Evolutionary conservation across 2,888 invertebrate species (phyloP).

Genomic region (Leistus spinibarbis): DNA sequence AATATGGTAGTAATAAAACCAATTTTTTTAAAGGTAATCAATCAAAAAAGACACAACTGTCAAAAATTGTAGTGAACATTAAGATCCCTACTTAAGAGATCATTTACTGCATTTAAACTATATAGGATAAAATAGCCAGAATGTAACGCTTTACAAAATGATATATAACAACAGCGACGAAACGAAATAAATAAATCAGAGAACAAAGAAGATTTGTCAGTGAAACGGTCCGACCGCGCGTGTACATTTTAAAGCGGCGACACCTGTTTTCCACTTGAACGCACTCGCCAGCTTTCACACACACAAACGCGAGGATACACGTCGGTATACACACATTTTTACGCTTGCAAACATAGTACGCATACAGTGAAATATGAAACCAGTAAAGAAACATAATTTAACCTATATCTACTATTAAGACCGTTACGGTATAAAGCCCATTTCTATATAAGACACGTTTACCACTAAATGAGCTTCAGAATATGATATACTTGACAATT

Average conservation of each 20-base stretch:
- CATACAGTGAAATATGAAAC: not conserved
- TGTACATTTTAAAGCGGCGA: constrained; percentile 14
- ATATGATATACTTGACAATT: too few species aligned
- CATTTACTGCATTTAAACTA: constrained; percentile 25
- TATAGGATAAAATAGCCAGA: constrained; percentile 14
- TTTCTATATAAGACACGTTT: too few species aligned
- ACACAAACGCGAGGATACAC: not conserved
- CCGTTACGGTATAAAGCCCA: not conserved
- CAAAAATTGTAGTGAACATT: not conserved
- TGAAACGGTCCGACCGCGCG: constrained; percentile 21
- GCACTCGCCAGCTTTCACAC: constrained; percentile 24
- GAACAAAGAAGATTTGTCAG: constrained; percentile 37
- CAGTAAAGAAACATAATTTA: not conserved
- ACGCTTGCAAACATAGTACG: not conserved
- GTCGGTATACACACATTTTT: not conserved
- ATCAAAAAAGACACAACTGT: not conserved
- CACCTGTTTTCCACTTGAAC: constrained; percentile 38
- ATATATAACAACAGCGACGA: constrained; percentile 25
- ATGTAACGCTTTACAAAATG: constrained; percentile 19
- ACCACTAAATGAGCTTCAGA: too few species aligned
- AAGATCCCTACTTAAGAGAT: constrained; percentile 5
- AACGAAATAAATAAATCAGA: constrained; percentile 36
- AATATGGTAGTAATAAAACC: not conserved
- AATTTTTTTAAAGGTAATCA: not conserved
- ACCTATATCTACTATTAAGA: not conserved